Evolutionary conservation across 2,113 vertebrate species (phyloP), one percentile per base, ranked within the genome.

Genomic region (Notiomystis cincta): DNA sequence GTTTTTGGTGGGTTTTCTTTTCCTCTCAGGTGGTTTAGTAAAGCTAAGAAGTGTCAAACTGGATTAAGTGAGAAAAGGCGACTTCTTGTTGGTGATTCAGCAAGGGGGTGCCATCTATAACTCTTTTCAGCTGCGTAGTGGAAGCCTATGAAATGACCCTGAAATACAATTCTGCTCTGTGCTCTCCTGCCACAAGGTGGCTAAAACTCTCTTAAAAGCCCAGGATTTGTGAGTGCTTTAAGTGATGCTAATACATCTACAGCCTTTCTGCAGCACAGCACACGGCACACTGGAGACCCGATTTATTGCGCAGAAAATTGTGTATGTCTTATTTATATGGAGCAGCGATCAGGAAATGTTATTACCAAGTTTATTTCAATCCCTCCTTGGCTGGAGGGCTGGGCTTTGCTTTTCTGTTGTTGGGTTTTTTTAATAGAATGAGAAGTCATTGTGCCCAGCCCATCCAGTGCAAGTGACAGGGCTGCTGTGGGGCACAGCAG

Each of bases 131-230:
- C 65, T 85, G 87, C 10, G 2, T 35, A 15, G 42, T 21, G 44
- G 57, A 80, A 83, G 72, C n/a, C 85, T 56, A 42, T 84, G 83
- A 58, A 79, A 61, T 69, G 66, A 72, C 70, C 78, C 69, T 86
- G 31, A 45, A 56, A 67, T 54, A 51, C 44, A 82, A 48, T 76
- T 48, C 90, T 98, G 97, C 89, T 96, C 93, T 97, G 92, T 95
- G 91, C 84, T 86, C 61, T 96, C 56, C 89, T 95, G 81, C 97
- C 96, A 97, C 97, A 97, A 98, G 97, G 97, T 97, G 97, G 97
- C 97, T 94, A 76, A 87, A 93, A 71, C 40, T 28, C 38, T 78
- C 88, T 53, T 60, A 56, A 33, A 93, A 81, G 38, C 73, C 64
- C 40, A 18, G 6, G 37, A 44, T 73, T 65, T 8, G n/a, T 0